Percentiles rank a stretch among this genome's conserved stretches.
These are phyloP conservation scores for Chrysogorgia sp. DNA, from an alignment of 92 coral and sea anemone genomes.

Conservation along the genomic window DNA sequence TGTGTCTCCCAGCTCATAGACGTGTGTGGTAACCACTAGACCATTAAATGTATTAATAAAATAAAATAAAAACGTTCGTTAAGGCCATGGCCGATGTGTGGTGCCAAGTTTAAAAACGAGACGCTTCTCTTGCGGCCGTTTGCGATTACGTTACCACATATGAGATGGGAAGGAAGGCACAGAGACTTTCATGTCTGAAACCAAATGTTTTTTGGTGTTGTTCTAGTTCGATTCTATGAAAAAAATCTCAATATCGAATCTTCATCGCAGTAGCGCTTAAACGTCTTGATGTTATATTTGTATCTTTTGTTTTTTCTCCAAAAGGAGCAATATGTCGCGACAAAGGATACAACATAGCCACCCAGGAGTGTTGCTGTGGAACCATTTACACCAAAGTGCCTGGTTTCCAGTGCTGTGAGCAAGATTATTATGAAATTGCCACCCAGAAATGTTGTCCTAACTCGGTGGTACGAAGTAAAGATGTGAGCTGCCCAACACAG, in stretches of 20 bases:
- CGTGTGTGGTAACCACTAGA: too few relatives aligned
- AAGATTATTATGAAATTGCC: slow-evolving; percentile 16
- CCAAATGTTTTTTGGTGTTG: too few relatives aligned
- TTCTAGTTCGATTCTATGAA: too few relatives aligned
- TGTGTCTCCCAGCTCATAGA: too few relatives aligned
- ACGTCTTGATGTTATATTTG: neutral
- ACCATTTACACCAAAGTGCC: slow-evolving; percentile 4
- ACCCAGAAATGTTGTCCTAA: slow-evolving; percentile 33
- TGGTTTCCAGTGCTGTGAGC: slow-evolving; percentile 24
- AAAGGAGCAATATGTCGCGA: slow-evolving; percentile 30
- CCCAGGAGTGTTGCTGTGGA: slow-evolving; percentile 34
- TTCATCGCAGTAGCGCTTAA: neutral
- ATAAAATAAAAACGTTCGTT: too few relatives aligned
- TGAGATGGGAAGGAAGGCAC: neutral
- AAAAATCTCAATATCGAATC: too few relatives aligned
- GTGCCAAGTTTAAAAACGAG: too few relatives aligned
- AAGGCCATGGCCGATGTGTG: too few relatives aligned
- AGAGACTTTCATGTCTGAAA: too few relatives aligned
- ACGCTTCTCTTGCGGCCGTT: too few relatives aligned
- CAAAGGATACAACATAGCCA: slow-evolving; percentile 9
- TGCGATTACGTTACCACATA: too few relatives aligned
- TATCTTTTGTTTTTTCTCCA: neutral
- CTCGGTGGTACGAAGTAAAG: slow-evolving; percentile 14
- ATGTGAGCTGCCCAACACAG: slow-evolving; percentile 15
- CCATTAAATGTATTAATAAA: too few relatives aligned